Conservation (phyloP, 1,140 invertebrate species). For the Aphidius ervi region DNA sequence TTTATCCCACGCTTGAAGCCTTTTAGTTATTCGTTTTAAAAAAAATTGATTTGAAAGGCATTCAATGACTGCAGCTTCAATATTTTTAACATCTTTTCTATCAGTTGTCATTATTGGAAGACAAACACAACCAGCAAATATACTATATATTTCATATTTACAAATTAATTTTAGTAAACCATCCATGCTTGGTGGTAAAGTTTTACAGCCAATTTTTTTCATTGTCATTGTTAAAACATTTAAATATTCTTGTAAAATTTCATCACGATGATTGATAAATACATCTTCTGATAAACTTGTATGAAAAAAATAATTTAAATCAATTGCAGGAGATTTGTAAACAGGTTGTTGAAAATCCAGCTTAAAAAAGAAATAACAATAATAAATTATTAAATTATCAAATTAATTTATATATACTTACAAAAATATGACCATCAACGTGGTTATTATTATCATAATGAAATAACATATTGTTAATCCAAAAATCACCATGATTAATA, state of each 20-base stretch:
- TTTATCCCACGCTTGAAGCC: too few relatives aligned
- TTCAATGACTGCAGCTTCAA: slow-evolving; percentile 21
- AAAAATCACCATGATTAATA: slow-evolving; percentile 63
- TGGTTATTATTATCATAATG: slow-evolving; percentile 51
- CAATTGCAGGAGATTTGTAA: slow-evolving; percentile 51
- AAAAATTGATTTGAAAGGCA: too few relatives aligned
- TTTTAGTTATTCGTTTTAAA: too few relatives aligned
- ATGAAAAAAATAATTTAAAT: slow-evolving; percentile 54
- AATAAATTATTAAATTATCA: not conserved
- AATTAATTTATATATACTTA: slow-evolving; percentile 37
- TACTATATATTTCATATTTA: slow-evolving; percentile 33
- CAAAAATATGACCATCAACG: slow-evolving; percentile 55
- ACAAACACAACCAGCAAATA: slow-evolving; percentile 31
- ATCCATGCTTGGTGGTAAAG: slow-evolving; percentile 43
- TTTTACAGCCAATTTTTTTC: slow-evolving; percentile 40
- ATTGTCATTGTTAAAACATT: slow-evolving; percentile 39
- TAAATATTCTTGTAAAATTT: slow-evolving; percentile 46
- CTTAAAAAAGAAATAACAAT: slow-evolving; percentile 33
- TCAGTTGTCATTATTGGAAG: slow-evolving; percentile 37
- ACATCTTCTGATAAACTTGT: slow-evolving; percentile 42
- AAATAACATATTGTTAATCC: slow-evolving; percentile 66
- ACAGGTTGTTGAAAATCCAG: slow-evolving; percentile 55
- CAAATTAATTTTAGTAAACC: slow-evolving; percentile 39
- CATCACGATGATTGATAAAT: slow-evolving; percentile 34
- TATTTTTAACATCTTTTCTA: slow-evolving; percentile 26